A percentile compares a stretch with the other conserved stretches of the same genome.
Evolutionary conservation across 2,113 vertebrate genomes (phyloP).

Genomic region (Holacanthus passer): DNA sequence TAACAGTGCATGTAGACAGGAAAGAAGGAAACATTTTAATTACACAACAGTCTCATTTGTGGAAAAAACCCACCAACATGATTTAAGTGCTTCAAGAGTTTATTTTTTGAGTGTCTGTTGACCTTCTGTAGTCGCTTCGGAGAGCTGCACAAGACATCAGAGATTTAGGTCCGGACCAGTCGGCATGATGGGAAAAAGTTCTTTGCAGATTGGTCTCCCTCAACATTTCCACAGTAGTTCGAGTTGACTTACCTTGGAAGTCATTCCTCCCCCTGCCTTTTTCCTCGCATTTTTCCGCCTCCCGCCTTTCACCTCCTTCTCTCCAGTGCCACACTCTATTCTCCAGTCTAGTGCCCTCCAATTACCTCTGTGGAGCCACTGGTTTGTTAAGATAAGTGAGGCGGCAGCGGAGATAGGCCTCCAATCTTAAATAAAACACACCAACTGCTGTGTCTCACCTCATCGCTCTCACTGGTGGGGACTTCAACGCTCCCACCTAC

Average conservation of each 20-base stretch:
- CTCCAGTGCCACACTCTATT: conserved; percentile 68
- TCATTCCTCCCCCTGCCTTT: conserved; percentile 46
- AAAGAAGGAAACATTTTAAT: too few relatives aligned
- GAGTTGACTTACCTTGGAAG: conserved; percentile 57
- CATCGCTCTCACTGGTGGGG: conserved; percentile 66
- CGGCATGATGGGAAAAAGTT: conserved; percentile 23
- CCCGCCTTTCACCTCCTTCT: conserved; percentile 45
- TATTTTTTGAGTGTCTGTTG: neutral
- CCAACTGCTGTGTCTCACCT: conserved; percentile 74
- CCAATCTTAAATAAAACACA: conserved; percentile 82
- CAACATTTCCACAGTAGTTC: conserved; percentile 50
- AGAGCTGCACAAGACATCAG: conserved; percentile 26
- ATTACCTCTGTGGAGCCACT: conserved; percentile 79
- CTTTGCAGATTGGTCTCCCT: conserved; percentile 27
- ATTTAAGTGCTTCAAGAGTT: neutral
- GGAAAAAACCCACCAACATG: too few relatives aligned
- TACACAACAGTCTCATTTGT: too few relatives aligned
- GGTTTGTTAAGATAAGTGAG: conserved; percentile 84
- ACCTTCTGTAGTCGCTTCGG: neutral
- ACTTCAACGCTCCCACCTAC: conserved; percentile 56
- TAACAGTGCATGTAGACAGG: neutral
- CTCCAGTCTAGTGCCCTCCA: conserved; percentile 81
- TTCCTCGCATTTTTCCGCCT: conserved; percentile 32
- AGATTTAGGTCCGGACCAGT: conserved; percentile 11
- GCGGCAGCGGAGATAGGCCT: conserved; percentile 73